phyloP scores from a whole-genome alignment of 2,797 vertebrate genomes.

The Hippopotamyrus pictus region DNA sequence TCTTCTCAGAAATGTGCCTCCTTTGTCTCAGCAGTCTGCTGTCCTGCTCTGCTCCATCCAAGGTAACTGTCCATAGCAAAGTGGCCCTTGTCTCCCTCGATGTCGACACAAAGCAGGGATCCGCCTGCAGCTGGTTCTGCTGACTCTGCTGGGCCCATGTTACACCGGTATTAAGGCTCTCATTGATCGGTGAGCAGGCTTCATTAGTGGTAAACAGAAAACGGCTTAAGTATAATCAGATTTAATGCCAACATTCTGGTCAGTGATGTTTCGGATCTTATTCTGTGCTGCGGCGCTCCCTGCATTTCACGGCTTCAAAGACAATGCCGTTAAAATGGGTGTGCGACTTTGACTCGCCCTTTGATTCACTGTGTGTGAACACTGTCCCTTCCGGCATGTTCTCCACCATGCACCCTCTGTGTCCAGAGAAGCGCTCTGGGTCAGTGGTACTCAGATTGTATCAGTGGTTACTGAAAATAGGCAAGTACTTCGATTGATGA shows the following conservation, averaged over 20 bases:
- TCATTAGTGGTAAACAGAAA: slow-evolving; percentile 1
- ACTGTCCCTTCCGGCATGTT: background rate
- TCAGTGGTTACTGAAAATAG: background rate
- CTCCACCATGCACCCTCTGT: background rate
- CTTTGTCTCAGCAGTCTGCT: background rate
- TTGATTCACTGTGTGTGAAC: background rate
- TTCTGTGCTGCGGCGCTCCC: background rate
- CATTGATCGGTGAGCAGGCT: background rate
- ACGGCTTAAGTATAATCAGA: background rate
- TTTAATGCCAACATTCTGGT: background rate
- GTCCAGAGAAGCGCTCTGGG: background rate
- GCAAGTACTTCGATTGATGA: background rate
- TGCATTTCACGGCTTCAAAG: background rate
- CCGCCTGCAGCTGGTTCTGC: background rate
- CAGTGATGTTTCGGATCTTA: background rate
- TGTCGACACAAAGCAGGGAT: background rate
- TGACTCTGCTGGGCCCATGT: background rate
- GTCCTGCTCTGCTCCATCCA: background rate
- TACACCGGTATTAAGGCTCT: background rate
- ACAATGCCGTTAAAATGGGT: background rate
- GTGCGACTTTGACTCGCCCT: background rate
- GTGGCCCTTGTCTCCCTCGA: background rate
- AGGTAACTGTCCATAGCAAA: background rate
- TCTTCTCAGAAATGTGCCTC: background rate
- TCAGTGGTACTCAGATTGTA: background rate